phyloP scores from a whole-genome alignment of 2,113 vertebrate genomes.

The Synchiropus splendidus region DNA sequence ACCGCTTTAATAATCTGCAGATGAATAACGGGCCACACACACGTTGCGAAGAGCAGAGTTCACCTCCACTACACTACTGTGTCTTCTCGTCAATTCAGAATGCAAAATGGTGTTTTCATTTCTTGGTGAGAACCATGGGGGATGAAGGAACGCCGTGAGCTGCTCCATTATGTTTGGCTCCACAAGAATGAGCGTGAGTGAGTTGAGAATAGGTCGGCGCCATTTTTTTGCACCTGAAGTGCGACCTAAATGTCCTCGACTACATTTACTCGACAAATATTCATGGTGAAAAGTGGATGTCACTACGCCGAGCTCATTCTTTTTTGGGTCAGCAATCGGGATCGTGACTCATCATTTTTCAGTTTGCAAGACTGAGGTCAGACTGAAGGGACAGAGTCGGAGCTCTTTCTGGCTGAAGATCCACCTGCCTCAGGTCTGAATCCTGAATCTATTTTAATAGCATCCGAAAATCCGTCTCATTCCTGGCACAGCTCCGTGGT shows the following conservation, averaged over 20 bases:
- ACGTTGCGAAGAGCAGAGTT: slow-evolving; percentile 16
- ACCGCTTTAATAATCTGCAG: slow-evolving; percentile 5
- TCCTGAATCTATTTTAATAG: no score
- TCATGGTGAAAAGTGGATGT: no score
- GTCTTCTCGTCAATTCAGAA: slow-evolving; percentile 25
- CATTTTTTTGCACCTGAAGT: slow-evolving; percentile 9
- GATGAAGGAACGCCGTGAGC: slow-evolving; percentile 44
- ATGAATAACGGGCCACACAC: slow-evolving; percentile 9
- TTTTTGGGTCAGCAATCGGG: no score
- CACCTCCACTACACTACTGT: slow-evolving; percentile 10
- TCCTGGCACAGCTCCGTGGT: no score
- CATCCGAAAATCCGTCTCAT: no score
- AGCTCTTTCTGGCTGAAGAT: no score
- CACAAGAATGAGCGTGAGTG: slow-evolving; percentile 44
- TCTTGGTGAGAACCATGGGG: slow-evolving; percentile 44
- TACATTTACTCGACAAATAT: no score
- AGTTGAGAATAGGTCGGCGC: slow-evolving; percentile 19
- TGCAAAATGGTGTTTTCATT: slow-evolving; percentile 32
- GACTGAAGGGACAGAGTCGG: no score
- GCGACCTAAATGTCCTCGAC: background rate
- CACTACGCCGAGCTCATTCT: no score
- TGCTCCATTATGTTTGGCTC: slow-evolving; percentile 53
- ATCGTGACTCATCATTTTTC: no score
- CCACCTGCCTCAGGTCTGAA: no score
- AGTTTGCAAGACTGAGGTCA: no score